phyloP scores from a whole-genome alignment of 2,888 invertebrate genomes.

The Pristionchus arcanus region DNA sequence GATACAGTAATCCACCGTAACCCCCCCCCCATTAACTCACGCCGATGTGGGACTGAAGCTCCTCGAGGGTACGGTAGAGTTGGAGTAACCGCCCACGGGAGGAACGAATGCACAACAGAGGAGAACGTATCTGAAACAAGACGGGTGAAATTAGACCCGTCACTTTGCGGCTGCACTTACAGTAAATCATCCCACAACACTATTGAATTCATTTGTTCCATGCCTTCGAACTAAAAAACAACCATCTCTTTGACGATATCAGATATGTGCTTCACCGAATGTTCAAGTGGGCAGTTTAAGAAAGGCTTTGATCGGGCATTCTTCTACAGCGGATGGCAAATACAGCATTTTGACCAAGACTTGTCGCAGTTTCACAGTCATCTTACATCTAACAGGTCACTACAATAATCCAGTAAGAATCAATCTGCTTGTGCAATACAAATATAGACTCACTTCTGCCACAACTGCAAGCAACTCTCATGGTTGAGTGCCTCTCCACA shows the following conservation, averaged over 20 bases:
- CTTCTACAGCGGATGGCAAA: too few species aligned
- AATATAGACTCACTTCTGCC: slow-evolving; percentile 80
- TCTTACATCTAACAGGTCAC: background rate
- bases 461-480: slow-evolving; percentile 95
- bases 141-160: background rate
- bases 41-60: slow-evolving; percentile 88
- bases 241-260: too few species aligned
- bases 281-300: too few species aligned
- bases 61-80: slow-evolving; percentile 82
- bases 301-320: too few species aligned
- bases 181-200: too few species aligned
- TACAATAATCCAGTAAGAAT: background rate
- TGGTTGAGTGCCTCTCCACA: slow-evolving; percentile 75
- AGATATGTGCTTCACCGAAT: too few species aligned
- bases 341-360: background rate
- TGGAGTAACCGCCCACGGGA: slow-evolving; percentile 41
- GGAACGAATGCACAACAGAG: slow-evolving; percentile 92
- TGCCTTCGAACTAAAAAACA: too few species aligned
- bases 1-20: slow-evolving; percentile 1
- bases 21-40: background rate
- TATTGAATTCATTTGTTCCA: too few species aligned
- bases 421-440: background rate
- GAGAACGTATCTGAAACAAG: slow-evolving; percentile 78
- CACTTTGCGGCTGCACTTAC: background rate
- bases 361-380: background rate